A percentile compares a stretch with the other conserved stretches of the same genome.
Conservation (phyloP, 2,888 invertebrate genomes). For the Megaustenia siamemsis region DNA sequence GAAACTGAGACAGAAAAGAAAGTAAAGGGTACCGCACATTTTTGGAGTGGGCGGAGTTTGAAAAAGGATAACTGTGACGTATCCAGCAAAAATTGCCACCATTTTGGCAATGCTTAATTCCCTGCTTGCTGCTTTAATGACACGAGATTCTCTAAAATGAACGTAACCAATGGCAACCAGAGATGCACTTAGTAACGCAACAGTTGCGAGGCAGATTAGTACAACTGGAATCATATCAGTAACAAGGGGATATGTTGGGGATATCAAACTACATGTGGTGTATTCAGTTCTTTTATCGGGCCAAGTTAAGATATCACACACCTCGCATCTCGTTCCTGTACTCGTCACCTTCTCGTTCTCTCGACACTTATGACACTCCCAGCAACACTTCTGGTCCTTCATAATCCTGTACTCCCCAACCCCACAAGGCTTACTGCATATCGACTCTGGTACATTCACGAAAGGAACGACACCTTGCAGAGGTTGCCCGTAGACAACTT, state of each 20-base stretch:
- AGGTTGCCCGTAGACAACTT: not conserved
- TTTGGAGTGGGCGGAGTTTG: constrained; percentile 54
- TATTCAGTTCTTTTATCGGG: constrained; percentile 38
- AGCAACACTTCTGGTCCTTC: constrained; percentile 64
- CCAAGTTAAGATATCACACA: constrained; percentile 55
- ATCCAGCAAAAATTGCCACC: constrained; percentile 46
- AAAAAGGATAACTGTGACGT: constrained; percentile 55
- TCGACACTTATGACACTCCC: constrained; percentile 63
- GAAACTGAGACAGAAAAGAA: constrained; percentile 64
- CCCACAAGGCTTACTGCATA: constrained; percentile 62
- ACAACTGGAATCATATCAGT: constrained; percentile 25
- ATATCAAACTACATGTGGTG: constrained; percentile 42
- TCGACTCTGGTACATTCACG: constrained; percentile 46
- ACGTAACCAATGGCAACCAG: constrained; percentile 56
- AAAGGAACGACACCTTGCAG: not conserved
- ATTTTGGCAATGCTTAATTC: constrained; percentile 58
- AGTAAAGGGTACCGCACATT: constrained; percentile 58
- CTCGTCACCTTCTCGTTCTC: constrained; percentile 57
- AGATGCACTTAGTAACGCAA: constrained; percentile 31
- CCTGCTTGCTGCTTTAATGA: constrained; percentile 67
- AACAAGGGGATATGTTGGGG: constrained; percentile 30
- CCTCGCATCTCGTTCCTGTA: constrained; percentile 54
- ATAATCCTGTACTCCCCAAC: constrained; percentile 59
- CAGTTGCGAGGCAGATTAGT: constrained; percentile 52
- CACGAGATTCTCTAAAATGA: constrained; percentile 54